These are phyloP conservation scores for Poeciliopsis infans DNA, from an alignment of 2,797 vertebrate species.

Conservation along the genomic window DNA sequence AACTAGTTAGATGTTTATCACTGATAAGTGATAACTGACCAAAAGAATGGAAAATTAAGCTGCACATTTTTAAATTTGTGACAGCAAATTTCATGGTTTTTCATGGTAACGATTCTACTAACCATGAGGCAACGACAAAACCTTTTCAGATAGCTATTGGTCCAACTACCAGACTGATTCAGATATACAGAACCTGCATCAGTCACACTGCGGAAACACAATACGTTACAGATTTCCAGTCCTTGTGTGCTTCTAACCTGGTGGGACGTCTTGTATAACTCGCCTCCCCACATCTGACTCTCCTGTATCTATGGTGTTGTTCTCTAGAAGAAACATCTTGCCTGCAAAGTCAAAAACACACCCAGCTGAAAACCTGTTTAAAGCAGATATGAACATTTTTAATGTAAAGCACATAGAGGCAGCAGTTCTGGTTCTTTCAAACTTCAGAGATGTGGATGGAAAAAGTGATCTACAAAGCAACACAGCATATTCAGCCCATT, in stretches of 20 bases:
- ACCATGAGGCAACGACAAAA: background rate
- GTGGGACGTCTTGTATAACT: conserved; percentile 91
- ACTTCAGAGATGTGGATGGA: background rate
- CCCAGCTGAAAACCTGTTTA: background rate
- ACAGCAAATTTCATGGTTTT: background rate
- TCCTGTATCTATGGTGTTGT: conserved; percentile 97
- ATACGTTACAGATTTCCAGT: background rate
- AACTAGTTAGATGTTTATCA: background rate
- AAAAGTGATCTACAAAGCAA: conserved; percentile 1
- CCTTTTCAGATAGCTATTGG: background rate
- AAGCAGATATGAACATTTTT: background rate
- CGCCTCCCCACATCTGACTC: conserved; percentile 94
- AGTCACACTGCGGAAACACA: background rate
- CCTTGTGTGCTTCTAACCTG: conserved; percentile 60
- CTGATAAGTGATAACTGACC: background rate
- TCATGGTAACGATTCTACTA: background rate
- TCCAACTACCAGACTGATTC: background rate
- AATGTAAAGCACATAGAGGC: background rate
- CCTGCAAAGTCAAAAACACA: conserved; percentile 73
- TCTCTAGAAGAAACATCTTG: conserved; percentile 93
- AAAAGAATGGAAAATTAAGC: background rate
- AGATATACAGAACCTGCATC: background rate
- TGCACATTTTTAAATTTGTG: background rate
- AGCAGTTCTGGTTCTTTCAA: background rate
- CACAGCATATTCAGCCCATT: background rate